Evolutionary conservation across 2,113 vertebrate species (phyloP).

Genomic region (Thomomys bottae): DNA sequence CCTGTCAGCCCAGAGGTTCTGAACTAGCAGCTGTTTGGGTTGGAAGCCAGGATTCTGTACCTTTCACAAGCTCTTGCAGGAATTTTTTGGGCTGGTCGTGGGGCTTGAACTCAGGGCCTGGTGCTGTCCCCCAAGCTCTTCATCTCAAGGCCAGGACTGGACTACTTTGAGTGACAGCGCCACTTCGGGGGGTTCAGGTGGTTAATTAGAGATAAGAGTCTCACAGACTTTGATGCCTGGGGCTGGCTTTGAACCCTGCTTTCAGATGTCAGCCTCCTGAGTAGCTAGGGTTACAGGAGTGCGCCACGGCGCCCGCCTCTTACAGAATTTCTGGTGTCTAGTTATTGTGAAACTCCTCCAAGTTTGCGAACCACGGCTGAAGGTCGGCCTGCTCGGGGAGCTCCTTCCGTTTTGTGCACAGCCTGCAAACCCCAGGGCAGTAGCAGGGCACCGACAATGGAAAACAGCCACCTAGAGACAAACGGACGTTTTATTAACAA

Average conservation of each 20-base stretch:
- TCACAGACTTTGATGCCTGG: no score
- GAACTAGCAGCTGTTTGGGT: not conserved
- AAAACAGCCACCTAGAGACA: not conserved
- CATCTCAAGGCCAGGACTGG: no score
- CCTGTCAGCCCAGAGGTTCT: not conserved
- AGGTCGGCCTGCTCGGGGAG: not conserved
- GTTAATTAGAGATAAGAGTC: no score
- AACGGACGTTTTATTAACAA: constrained; percentile 68
- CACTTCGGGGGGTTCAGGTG: no score
- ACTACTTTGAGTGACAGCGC: no score
- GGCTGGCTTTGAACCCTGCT: no score
- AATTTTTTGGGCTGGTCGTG: no score
- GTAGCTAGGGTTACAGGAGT: no score
- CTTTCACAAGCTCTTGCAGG: not conserved
- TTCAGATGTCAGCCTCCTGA: no score
- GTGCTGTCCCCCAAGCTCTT: no score
- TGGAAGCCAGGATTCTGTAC: not conserved
- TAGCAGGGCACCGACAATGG: not conserved
- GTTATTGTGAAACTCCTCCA: not conserved
- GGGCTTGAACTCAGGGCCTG: no score
- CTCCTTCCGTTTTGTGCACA: not conserved
- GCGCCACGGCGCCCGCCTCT: no score
- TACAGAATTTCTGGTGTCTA: not conserved
- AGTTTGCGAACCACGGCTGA: not conserved
- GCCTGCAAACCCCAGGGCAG: not conserved